Evolutionary conservation across 1,140 invertebrate genomes (phyloP).

Genomic region (Drosophila repletoides): DNA sequence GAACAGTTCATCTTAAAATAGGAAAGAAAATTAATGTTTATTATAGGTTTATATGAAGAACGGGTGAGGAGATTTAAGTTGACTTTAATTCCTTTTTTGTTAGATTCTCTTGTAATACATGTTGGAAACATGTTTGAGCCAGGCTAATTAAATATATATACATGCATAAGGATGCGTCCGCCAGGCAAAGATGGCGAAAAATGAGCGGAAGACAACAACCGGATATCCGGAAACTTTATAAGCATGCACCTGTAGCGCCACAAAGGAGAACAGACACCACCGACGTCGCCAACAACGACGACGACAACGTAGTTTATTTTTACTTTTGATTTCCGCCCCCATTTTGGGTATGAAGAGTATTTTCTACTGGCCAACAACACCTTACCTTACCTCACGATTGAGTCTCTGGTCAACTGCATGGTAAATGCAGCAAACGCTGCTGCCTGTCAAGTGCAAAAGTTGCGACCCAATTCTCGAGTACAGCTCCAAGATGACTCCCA

Average conservation of each 20-base stretch:
- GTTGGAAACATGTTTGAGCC: no score
- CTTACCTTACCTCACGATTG: constrained; percentile 12
- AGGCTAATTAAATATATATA: no score
- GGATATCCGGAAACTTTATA: constrained; percentile 80
- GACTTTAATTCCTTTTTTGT: no score
- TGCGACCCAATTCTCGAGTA: constrained; percentile 32
- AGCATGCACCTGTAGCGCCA: constrained; percentile 44
- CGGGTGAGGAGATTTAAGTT: no score
- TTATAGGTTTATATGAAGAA: no score
- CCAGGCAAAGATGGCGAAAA: constrained; percentile 69
- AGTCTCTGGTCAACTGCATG: constrained; percentile 25
- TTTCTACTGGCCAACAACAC: no score
- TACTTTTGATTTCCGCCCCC: constrained; percentile 76
- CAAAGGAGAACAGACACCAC: constrained; percentile 56
- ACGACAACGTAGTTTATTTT: constrained; percentile 73
- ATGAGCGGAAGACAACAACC: constrained; percentile 80
- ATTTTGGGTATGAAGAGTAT: constrained; percentile 35
- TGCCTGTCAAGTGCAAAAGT: constrained; percentile 55
- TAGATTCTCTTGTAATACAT: no score
- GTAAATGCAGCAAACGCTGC: constrained; percentile 40
- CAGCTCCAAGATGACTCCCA: constrained; percentile 30
- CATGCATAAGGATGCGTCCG: constrained; percentile 81
- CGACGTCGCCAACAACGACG: constrained; percentile 11
- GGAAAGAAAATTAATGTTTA: no score
- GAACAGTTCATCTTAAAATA: no score